A percentile compares a stretch with the other conserved stretches of the same genome.
These are phyloP conservation scores for Microctonus brassicae DNA, from an alignment of 2,888 invertebrate species.

Conservation along the genomic window DNA sequence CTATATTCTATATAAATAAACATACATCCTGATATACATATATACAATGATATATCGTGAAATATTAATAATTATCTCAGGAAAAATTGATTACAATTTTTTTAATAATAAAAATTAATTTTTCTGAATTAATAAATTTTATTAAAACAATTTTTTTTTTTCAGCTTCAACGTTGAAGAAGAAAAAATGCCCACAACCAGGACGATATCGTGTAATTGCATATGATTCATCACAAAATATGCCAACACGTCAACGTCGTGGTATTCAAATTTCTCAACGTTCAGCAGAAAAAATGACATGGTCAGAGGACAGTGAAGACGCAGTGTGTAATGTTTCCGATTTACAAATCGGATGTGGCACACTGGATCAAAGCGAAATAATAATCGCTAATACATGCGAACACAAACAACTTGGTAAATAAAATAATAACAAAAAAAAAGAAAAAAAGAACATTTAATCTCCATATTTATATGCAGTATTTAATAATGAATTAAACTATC, in stretches of 20 bases:
- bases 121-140: too few relatives aligned
- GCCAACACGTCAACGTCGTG: slow-evolving; percentile 44
- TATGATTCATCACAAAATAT: slow-evolving; percentile 62
- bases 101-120: too few relatives aligned
- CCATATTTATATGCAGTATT: too few relatives aligned
- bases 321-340: slow-evolving; percentile 60
- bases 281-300: slow-evolving; percentile 47
- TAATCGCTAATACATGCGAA: slow-evolving; percentile 63
- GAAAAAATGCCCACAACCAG: slow-evolving; percentile 79
- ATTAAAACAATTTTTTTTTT: slow-evolving; percentile 47
- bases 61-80: not conserved
- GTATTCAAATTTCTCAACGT: slow-evolving; percentile 26
- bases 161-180: slow-evolving; percentile 76
- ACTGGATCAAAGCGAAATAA: slow-evolving; percentile 62
- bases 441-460: too few relatives aligned
- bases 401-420: slow-evolving; percentile 57
- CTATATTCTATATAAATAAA: not conserved
- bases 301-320: slow-evolving; percentile 54
- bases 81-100: not conserved
- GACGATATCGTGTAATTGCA: slow-evolving; percentile 76
- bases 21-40: not conserved
- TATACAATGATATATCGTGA: not conserved
- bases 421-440: too few relatives aligned
- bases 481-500: too few relatives aligned
- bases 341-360: slow-evolving; percentile 65